phyloP scores from a whole-genome alignment of 1,140 invertebrate genomes.

The Chionoecetes opilio region DNA sequence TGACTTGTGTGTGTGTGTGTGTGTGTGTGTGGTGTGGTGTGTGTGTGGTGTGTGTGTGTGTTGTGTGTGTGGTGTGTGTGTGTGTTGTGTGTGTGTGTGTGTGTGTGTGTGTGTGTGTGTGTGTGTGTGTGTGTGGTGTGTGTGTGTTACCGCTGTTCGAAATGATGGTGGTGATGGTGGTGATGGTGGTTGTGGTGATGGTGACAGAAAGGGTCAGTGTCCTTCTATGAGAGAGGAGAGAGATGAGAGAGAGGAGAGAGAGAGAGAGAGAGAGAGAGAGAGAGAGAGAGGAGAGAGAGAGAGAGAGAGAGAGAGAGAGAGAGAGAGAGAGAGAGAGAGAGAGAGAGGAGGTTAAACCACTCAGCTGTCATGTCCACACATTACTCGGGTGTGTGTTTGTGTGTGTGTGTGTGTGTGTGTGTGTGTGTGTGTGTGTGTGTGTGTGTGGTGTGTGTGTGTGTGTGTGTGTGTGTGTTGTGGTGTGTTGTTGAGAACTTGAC shows the following conservation, averaged over 20 bases:
- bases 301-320: slow-evolving; percentile 4
- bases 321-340: slow-evolving; percentile 23
- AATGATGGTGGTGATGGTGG: not conserved
- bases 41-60: no score
- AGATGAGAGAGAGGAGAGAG: no score
- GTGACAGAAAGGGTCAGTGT: slow-evolving; percentile 17
- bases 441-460: slow-evolving; percentile 13
- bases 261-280: no score
- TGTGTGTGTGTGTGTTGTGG: not conserved
- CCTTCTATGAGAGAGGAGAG: not conserved
- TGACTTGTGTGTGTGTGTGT: not conserved
- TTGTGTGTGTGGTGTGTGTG: no score
- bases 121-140: no score
- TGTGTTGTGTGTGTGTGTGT: not conserved
- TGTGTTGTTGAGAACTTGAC: no score
- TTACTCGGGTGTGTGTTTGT: not conserved
- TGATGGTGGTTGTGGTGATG: not conserved
- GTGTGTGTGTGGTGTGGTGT: no score
- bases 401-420: slow-evolving; percentile 16
- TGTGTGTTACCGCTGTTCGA: no score
- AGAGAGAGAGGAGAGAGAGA: no score
- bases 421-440: not conserved
- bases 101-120: no score
- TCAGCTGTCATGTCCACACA: not conserved
- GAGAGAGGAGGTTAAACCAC: not conserved